Base-by-base conservation (phyloP, 2,113 vertebrate species). In the Prunella fulvescens region DNA sequence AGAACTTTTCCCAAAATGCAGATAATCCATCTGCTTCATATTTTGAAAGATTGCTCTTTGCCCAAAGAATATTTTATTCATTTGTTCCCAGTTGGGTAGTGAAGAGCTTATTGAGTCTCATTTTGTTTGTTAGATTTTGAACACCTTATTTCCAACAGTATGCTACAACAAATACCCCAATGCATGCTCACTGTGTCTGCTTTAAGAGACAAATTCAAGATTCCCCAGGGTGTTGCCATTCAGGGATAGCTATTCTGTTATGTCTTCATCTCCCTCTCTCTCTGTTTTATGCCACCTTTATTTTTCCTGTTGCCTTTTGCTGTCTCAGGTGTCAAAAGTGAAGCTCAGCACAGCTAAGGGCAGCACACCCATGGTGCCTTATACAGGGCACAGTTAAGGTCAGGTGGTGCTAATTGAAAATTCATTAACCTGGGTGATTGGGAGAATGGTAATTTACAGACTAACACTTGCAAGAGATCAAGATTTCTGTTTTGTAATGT, bases 301-400 rank as follows among this genome's bases (percentile, higher is more conserved):
- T 97, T 98, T 98, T 95, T 98, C 96, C 97, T 98, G 90, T 98
- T 98, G 97, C 98, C 97, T 96, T 96, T 97, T 97, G 91, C 97
- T 97, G 98, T 98, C 98, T 97, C 98, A 98, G 99, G 97, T 97
- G 90, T 98, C 98, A 97, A 98, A 98, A 95, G 95, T 96, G 98
- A 99, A 98, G 98, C 97, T 98, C 95, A 92, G 91, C 95, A 96
- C 97, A 97, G 89, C 98, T 98, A 96, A 98, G 95, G 97, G 96
- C 97, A 98, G 95, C 96, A 97, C 97, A 96, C 96, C 97, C 69
- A 88, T 98, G 97, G 98, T 98, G 97, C 96, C 98, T 96, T 98
- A 97, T 97, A 98, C 97, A 98, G 99, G 98, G 98, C 98, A 98
- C 92, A 98, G 48, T 96, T 98, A 98, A 99, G 99, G 99, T 99